These are phyloP conservation scores for Calliopum simillimum DNA, from an alignment of 2,888 invertebrate genomes.

Conservation along the genomic window DNA sequence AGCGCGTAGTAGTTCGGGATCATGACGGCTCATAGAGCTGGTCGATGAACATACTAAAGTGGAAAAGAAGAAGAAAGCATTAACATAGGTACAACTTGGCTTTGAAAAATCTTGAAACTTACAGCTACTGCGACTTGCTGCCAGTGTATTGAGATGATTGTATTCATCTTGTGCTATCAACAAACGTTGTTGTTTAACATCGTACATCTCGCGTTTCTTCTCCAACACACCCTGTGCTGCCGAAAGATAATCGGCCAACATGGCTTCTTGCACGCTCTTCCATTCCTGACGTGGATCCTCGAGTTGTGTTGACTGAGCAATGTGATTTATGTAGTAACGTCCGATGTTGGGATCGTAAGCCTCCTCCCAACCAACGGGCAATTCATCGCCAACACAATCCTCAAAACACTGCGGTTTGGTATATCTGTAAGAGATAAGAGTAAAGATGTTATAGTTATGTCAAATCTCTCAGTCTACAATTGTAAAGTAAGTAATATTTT, in stretches of 20 bases:
- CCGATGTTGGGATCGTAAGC: constrained; percentile 94
- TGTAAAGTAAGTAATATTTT: constrained; percentile 19
- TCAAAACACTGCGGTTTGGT: constrained; percentile 98
- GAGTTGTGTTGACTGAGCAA: constrained; percentile 93
- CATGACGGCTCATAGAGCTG: constrained; percentile 91
- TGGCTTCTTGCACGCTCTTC: constrained; percentile 95
- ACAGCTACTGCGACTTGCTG: constrained; percentile 92
- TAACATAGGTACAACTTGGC: neutral
- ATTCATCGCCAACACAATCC: constrained; percentile 97
- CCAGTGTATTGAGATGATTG: constrained; percentile 90
- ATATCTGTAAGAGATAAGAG: constrained; percentile 77
- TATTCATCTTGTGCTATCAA: constrained; percentile 96
- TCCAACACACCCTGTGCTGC: constrained; percentile 96
- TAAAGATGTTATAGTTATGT: constrained; percentile 30
- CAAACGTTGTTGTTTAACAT: constrained; percentile 94
- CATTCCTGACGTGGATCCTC: constrained; percentile 98
- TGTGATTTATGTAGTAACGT: constrained; percentile 96
- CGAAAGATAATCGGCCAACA: constrained; percentile 95
- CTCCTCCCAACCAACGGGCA: constrained; percentile 98
- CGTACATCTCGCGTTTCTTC: constrained; percentile 96
- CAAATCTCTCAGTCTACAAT: constrained; percentile 29
- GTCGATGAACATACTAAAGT: constrained; percentile 82
- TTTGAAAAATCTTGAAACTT: constrained; percentile 68
- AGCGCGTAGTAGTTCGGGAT: constrained; percentile 91
- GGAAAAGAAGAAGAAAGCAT: neutral